Base-by-base conservation (phyloP, 1,140 invertebrate species). In the Drosophila kurseongensis region DNA sequence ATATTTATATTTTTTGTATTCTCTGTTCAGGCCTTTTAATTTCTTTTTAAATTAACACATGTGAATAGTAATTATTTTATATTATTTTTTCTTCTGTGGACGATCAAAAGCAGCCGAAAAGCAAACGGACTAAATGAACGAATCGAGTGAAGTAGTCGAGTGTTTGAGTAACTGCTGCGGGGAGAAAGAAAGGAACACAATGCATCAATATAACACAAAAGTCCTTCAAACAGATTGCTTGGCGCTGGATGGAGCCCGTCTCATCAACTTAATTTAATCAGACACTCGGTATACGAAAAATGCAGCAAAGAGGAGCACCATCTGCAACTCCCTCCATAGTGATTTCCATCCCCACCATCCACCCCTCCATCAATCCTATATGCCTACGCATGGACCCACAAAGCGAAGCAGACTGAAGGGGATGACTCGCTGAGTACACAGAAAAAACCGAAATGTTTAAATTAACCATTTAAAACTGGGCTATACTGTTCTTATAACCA, bases 241-340 rank as follows among this genome's bases (percentile, higher is more conserved):
- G 56, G 48, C 27, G 8, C 36, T 29, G 56, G 60, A 6, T 36
- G 45, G 32, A 32, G 56, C 35, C 52, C 79, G 79, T 83, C 83
- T 83, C 83, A 88, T 89, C 83, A 89, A 88, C 84, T 88, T 89
- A 88, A 88, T 88, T 88, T 88, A 88, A 88, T 88, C 83, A 89
- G 84, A 88, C 83, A 89, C 83, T 88, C 75, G 78, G 82, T 82
- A 74, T 88, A 88, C 75, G 86, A 89, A 89, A 89, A 88, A 84
- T 84, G 81, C 81, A 73, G 67, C 80, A 74, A 73, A 71, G 62
- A 67, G 63, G 42, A 60, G 61, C 44, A 47, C 23, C 35, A 35
- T 40, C 66, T 8, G 8, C 52, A 29, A 40, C 44, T 51, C 29
- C 18, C 5, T 18, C 45, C 60, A 44, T 23, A 27, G 42, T 54